phyloP scores from a whole-genome alignment of 2,797 vertebrate genomes.

The Choloepus didactylus region DNA sequence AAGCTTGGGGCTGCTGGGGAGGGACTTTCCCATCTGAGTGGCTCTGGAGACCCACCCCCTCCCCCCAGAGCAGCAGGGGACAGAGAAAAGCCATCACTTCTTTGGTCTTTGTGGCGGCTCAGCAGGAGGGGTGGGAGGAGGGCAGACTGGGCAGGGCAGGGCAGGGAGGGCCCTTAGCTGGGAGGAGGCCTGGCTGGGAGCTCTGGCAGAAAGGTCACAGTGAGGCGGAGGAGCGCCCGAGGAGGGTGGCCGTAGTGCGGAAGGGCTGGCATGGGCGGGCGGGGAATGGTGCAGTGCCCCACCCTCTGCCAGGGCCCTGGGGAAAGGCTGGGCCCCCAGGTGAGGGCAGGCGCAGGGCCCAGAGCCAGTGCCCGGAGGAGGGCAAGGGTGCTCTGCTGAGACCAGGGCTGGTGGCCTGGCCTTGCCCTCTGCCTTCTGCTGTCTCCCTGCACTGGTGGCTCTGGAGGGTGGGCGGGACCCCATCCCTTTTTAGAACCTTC shows the following conservation, averaged over 20 bases:
- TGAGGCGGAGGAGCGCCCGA: constrained; percentile 81
- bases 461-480: constrained; percentile 31
- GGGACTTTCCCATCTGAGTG: constrained; percentile 66
- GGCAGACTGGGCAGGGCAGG: constrained; percentile 54
- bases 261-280: constrained; percentile 53
- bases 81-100: constrained; percentile 83
- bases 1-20: constrained; percentile 75
- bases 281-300: not conserved
- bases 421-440: constrained; percentile 34
- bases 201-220: constrained; percentile 85
- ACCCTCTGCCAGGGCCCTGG: constrained; percentile 44
- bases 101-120: constrained; percentile 85
- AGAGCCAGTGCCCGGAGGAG: not conserved
- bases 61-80: constrained; percentile 80
- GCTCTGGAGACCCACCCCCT: constrained; percentile 67
- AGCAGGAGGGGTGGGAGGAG: constrained; percentile 67
- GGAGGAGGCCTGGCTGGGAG: constrained; percentile 77
- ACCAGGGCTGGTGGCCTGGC: constrained; percentile 39
- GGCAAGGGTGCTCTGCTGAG: not conserved
- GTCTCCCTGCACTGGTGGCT: constrained; percentile 38
- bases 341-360: not conserved
- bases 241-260: constrained; percentile 61
- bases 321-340: constrained; percentile 65
- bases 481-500: constrained; percentile 57
- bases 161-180: constrained; percentile 75